phyloP scores from a whole-genome alignment of 1,140 invertebrate genomes.

The Pomacea maculata region DNA sequence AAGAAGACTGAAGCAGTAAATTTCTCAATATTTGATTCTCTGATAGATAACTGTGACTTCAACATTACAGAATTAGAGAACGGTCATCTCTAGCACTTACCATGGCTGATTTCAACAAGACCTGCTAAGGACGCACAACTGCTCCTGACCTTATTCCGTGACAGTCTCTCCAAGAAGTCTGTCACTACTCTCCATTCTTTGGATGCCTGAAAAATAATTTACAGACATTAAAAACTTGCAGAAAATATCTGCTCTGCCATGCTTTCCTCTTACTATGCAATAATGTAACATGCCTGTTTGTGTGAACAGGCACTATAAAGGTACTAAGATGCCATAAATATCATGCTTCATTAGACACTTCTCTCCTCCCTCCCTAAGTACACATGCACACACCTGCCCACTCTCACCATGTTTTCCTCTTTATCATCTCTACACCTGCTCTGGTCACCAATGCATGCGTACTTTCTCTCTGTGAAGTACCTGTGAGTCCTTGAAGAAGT shows the following conservation, averaged over 20 bases:
- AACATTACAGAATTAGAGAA: background rate
- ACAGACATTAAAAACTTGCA: too few species aligned
- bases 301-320: too few species aligned
- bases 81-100: conserved; percentile 22
- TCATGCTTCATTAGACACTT: too few species aligned
- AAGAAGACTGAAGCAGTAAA: background rate
- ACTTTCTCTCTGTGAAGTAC: conserved; percentile 24
- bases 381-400: background rate
- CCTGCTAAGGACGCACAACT: conserved; percentile 13
- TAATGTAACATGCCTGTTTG: too few species aligned
- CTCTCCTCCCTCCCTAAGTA: too few species aligned
- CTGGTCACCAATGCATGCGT: too few species aligned
- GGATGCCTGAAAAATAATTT: conserved; percentile 33
- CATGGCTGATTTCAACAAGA: conserved; percentile 43
- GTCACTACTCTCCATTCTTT: conserved; percentile 60
- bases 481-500: conserved; percentile 60
- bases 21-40: background rate
- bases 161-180: conserved; percentile 42
- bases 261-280: too few species aligned
- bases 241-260: too few species aligned
- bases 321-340: too few species aligned
- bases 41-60: background rate
- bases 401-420: background rate
- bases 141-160: conserved; percentile 1
- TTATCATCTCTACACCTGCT: too few species aligned